phyloP scores from a whole-genome alignment of 1,140 invertebrate species.

The Oreohelix idahoensis region DNA sequence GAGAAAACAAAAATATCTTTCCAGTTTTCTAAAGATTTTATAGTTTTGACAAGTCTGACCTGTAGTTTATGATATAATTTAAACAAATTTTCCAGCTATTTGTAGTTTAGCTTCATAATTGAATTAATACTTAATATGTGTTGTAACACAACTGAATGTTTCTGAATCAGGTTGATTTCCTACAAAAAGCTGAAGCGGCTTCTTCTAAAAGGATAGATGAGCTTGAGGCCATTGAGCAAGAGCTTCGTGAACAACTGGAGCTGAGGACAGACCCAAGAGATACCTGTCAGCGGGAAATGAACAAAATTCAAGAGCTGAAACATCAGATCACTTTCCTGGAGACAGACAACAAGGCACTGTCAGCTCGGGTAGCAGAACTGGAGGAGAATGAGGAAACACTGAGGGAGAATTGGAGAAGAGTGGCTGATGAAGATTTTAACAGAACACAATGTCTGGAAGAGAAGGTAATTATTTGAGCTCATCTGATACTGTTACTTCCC shows the following conservation, averaged over 20 bases:
- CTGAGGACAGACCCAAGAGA: conserved; percentile 46
- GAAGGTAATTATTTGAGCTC: conserved; percentile 46
- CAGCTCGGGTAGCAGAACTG: conserved; percentile 56
- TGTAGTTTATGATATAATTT: no score
- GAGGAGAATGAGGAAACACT: conserved; percentile 65
- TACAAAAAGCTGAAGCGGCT: conserved; percentile 61
- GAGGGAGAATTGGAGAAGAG: conserved; percentile 65
- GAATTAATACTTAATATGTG: not conserved
- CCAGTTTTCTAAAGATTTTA: no score
- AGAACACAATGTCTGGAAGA: conserved; percentile 60
- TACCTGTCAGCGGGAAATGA: conserved; percentile 26
- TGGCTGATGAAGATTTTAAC: conserved; percentile 63
- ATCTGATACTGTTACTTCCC: no score
- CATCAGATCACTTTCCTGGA: conserved; percentile 52
- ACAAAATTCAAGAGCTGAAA: conserved; percentile 53
- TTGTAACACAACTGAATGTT: not conserved
- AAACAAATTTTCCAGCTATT: no score
- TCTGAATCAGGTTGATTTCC: conserved; percentile 55
- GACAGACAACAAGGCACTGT: conserved; percentile 57
- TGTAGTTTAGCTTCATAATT: no score
- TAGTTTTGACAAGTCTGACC: no score
- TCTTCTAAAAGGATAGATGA: conserved; percentile 59
- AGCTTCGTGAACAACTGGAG: conserved; percentile 56
- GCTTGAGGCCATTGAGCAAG: conserved; percentile 55
- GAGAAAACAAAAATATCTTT: no score